Evolutionary conservation across 2,797 vertebrate species (phyloP), one percentile per base, ranked within the genome.

Genomic region (Leucoraja ocellata): DNA sequence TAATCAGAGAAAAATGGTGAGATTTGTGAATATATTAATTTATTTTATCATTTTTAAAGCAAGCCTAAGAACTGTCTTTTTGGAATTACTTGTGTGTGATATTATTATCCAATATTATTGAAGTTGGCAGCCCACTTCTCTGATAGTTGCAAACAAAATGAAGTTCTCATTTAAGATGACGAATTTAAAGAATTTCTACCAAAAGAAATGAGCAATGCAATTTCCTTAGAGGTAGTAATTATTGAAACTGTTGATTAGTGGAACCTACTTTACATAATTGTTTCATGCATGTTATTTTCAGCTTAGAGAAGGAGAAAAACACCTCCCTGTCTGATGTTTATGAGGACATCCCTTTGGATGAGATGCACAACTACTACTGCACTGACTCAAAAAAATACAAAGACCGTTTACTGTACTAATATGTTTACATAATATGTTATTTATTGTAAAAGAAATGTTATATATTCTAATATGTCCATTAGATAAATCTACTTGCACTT

Each of bases 1-100:
- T 95, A 97, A 97, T 94, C 98, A 97, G 95, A 97, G 98, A 94
- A 97, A 96, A 94, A 94, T 96, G 97, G 98, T 98, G 95, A 97
- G 97, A 94, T 16, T 80, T 93, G 25, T 88, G 7, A 88, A 36
- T 63, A 68, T 16, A 14, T 88, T 88, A 36, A 36, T 32, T 14
- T 88, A 36, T 68, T 88, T 88, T 21, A 32, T 16, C 36, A 36
- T n/a, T 68, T 68, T 68, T 68, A 68, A 68, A 74, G 32, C 83
- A 63, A 86, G 28, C 28, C n/a, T 68, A 9, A 36, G 84, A 86
- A 86, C 83, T 63, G n/a, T 14, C 1, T 68, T 16, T 65, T 88
- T 65, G 63, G 63, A 36, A 36, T 88, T 18, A 68, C 61, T 65
- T 68, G 21, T 63, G 36, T 21, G 16, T 88, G 68, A 88, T 65